Percentiles rank a stretch among this genome's conserved stretches.
These are phyloP conservation scores for Chionoecetes opilio DNA, from an alignment of 1,140 invertebrate genomes.

Conservation along the genomic window DNA sequence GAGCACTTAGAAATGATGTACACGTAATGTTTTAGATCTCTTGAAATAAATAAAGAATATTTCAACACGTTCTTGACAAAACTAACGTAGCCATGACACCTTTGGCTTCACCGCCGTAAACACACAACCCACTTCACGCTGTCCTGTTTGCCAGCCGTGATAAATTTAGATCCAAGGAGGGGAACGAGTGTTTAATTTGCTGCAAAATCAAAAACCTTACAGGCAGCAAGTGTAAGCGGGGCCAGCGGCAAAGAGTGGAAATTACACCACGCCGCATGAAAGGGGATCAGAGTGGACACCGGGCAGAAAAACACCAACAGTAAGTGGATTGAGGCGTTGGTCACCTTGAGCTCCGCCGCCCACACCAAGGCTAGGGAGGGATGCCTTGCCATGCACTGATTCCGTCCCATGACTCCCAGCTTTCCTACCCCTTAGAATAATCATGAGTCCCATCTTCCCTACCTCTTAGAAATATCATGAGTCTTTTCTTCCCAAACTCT, in stretches of 20 bases:
- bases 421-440: no score
- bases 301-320: not conserved
- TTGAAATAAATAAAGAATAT: not conserved
- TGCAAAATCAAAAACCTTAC: not conserved
- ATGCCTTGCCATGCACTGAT: no score
- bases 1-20: no score
- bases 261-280: not conserved
- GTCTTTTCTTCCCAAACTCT: no score
- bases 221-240: not conserved
- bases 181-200: constrained; percentile 10
- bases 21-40: no score
- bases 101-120: not conserved
- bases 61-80: not conserved
- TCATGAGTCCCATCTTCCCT: no score
- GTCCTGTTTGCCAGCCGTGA: not conserved
- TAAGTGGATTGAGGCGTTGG: not conserved
- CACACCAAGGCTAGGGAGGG: not conserved
- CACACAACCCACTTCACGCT: not conserved
- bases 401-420: no score
- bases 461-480: no score
- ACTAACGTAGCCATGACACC: not conserved
- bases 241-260: not conserved
- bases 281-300: not conserved
- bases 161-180: not conserved
- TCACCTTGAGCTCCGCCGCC: not conserved